These are phyloP conservation scores for Barnardius zonarius DNA, from an alignment of 2,113 vertebrate species.

Conservation along the genomic window DNA sequence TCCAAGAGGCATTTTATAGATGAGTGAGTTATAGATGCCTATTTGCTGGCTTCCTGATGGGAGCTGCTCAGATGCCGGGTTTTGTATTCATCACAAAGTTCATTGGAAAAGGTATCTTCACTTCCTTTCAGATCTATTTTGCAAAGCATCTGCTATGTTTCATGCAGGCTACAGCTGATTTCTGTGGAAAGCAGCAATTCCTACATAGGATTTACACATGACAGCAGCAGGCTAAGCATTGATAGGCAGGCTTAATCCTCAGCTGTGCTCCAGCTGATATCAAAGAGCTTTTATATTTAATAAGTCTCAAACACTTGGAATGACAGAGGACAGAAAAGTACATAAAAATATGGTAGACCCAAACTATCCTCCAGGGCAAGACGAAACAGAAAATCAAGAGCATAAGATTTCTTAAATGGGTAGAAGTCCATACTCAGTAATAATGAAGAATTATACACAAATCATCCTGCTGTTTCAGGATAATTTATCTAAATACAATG, in stretches of 20 bases:
- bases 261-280: conserved; percentile 63
- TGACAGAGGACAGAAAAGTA: conserved; percentile 24
- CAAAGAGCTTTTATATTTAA: conserved; percentile 51
- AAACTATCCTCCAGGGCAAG: neutral
- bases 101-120: conserved; percentile 15
- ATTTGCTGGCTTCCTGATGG: neutral
- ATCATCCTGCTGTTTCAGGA: neutral
- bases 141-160: conserved; percentile 22
- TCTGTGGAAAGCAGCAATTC: neutral
- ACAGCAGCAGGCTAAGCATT: conserved; percentile 33
- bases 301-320: conserved; percentile 33
- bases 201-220: conserved; percentile 30
- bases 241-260: conserved; percentile 50
- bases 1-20: neutral
- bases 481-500: neutral
- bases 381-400: conserved; percentile 18
- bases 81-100: neutral
- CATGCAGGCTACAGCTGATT: neutral
- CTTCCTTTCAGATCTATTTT: neutral
- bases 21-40: neutral
- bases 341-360: conserved; percentile 4
- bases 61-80: neutral
- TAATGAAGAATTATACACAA: neutral
- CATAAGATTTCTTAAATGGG: neutral
- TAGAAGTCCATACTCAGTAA: neutral